Conservation (phyloP, 1,140 invertebrate species). For the Pentalonia nigronervosa region DNA sequence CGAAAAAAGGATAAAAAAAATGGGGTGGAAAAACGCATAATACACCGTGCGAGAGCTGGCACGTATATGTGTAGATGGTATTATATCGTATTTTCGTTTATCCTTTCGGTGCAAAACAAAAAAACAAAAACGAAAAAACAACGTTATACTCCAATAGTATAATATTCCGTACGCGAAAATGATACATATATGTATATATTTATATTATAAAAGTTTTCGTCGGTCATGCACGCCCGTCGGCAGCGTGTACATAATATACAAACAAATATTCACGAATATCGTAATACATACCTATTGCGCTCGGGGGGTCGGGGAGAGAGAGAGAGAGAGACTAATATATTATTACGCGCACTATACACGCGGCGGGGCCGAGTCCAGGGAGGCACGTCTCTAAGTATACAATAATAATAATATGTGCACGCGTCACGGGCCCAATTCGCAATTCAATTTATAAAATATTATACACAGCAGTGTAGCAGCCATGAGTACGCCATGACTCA, state of each 20-base stretch:
- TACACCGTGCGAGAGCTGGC: neutral
- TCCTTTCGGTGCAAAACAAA: neutral
- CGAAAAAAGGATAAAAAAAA: constrained; percentile 26
- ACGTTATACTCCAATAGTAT: constrained; percentile 8
- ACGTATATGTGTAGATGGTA: neutral
- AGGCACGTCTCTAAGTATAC: neutral
- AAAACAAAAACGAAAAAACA: constrained; percentile 4
- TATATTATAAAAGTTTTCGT: constrained; percentile 6
- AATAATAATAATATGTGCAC: too few species aligned
- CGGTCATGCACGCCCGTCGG: neutral
- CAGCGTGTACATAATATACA: neutral
- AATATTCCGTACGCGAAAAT: constrained; percentile 12
- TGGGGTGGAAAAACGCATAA: neutral
- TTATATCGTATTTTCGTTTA: constrained; percentile 27
- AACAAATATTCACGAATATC: constrained; percentile 2
- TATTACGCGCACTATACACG: neutral
- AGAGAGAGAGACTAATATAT: neutral
- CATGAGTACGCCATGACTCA: neutral
- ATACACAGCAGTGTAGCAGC: neutral
- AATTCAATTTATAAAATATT: neutral
- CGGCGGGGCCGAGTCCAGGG: neutral
- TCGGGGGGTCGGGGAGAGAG: neutral
- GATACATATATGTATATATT: neutral
- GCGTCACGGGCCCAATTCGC: neutral
- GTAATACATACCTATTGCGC: neutral